phyloP scores from a whole-genome alignment of 1,140 invertebrate species.

The Zaprionus davidi region DNA sequence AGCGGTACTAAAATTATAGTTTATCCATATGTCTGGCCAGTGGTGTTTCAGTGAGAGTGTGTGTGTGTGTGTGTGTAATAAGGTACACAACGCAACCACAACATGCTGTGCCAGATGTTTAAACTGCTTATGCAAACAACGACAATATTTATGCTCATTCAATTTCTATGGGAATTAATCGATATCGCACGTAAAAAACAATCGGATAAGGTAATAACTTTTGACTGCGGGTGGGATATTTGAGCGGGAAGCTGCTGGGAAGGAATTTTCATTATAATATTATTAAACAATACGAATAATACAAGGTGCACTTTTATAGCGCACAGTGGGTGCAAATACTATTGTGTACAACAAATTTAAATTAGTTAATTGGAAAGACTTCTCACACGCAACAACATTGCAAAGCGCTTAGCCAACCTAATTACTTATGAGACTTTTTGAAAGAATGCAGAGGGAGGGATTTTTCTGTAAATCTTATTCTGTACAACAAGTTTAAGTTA shows the following conservation, averaged over 20 bases:
- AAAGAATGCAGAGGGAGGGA: too few species aligned
- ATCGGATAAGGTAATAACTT: neutral
- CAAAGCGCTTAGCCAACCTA: neutral
- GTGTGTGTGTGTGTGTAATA: conserved; percentile 10
- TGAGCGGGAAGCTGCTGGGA: neutral
- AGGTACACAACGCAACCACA: conserved; percentile 32
- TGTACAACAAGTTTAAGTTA: neutral
- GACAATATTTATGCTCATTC: conserved; percentile 8
- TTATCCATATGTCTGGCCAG: conserved; percentile 24
- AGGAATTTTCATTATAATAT: neutral
- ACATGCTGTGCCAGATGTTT: conserved; percentile 29
- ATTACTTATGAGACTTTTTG: neutral
- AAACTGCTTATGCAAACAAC: conserved; percentile 13
- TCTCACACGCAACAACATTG: too few species aligned
- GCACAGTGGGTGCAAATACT: neutral
- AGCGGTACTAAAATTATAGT: conserved; percentile 51
- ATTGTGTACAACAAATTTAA: neutral
- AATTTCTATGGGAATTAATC: neutral
- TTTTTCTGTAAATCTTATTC: neutral
- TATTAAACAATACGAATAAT: neutral
- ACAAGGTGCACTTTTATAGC: neutral
- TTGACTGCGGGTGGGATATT: neutral
- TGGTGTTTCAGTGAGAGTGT: neutral
- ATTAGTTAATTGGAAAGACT: neutral
- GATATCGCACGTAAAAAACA: conserved; percentile 1